Conservation (phyloP, 1,140 invertebrate genomes). For the Acromyrmex charruanus region DNA sequence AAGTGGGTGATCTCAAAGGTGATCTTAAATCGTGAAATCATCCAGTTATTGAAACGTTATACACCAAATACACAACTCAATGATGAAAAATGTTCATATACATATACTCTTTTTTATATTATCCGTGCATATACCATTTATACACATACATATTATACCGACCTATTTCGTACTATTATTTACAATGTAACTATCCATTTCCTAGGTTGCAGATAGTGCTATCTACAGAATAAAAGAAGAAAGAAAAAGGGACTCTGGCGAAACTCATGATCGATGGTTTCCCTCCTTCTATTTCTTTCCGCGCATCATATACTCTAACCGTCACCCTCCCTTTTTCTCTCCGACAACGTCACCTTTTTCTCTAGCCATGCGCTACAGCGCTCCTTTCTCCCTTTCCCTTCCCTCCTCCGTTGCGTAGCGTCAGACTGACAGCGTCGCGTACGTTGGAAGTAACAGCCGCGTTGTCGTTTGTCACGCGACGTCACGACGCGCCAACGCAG, state of each 20-base stretch:
- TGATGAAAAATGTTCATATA: not conserved
- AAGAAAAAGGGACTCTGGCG: slow-evolving; percentile 6
- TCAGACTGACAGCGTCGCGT: slow-evolving; percentile 52
- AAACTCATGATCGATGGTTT: slow-evolving; percentile 70
- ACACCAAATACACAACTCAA: not conserved
- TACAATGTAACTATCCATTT: slow-evolving; percentile 29
- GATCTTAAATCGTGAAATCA: not conserved
- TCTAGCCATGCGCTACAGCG: not conserved
- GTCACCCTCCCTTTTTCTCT: not conserved
- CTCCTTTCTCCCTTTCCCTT: not conserved
- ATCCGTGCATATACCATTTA: not conserved
- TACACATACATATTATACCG: not conserved
- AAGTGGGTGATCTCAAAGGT: no score
- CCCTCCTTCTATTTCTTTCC: slow-evolving; percentile 46
- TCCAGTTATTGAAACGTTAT: not conserved
- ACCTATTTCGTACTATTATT: not conserved
- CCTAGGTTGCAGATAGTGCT: slow-evolving; percentile 5
- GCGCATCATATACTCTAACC: slow-evolving; percentile 51
- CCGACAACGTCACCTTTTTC: slow-evolving; percentile 36
- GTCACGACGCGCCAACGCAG: slow-evolving; percentile 66
- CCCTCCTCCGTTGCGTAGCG: not conserved
- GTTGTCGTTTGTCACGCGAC: slow-evolving; percentile 74
- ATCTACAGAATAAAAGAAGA: not conserved
- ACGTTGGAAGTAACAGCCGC: slow-evolving; percentile 44
- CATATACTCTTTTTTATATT: not conserved